A percentile compares a stretch with the other conserved stretches of the same genome.
phyloP scores from a whole-genome alignment of 2,797 vertebrate species.

The Carcharodon carcharias region DNA sequence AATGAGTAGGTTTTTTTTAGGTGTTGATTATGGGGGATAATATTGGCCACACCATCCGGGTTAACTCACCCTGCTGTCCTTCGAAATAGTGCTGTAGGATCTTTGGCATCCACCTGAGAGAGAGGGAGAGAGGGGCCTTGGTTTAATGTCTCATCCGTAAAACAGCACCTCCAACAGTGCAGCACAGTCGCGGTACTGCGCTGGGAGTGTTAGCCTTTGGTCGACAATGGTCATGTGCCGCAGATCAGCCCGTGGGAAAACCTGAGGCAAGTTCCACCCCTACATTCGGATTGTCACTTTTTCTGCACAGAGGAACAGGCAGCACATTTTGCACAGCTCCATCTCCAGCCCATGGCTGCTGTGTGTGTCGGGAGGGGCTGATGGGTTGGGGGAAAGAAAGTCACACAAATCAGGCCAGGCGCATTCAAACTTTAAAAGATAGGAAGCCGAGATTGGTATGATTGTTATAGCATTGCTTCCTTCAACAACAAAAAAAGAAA shows the following conservation, averaged over 20 bases:
- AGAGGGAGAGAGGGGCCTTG: too few relatives aligned
- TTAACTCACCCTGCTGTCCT: background rate
- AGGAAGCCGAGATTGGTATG: background rate
- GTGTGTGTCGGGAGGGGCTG: background rate
- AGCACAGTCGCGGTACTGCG: too few relatives aligned
- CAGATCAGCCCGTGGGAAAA: too few relatives aligned
- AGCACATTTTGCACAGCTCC: background rate
- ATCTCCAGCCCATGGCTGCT: background rate
- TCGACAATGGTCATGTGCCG: background rate
- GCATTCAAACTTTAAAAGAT: background rate
- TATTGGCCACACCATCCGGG: background rate
- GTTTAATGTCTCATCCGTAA: too few relatives aligned
- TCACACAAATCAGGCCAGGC: background rate
- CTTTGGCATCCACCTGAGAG: too few relatives aligned
- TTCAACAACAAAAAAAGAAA: background rate
- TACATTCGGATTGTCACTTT: background rate
- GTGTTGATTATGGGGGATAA: background rate
- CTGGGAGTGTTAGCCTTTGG: background rate
- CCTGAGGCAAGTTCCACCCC: background rate
- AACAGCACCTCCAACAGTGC: too few relatives aligned
- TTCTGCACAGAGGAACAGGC: background rate
- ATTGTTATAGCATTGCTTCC: slow-evolving; percentile 15
- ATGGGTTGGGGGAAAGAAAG: too few relatives aligned
- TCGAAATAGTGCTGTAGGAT: background rate
- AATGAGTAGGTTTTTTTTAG: background rate